These are phyloP conservation scores for Beris chalybata DNA, from an alignment of 2,888 invertebrate genomes.

Conservation along the genomic window DNA sequence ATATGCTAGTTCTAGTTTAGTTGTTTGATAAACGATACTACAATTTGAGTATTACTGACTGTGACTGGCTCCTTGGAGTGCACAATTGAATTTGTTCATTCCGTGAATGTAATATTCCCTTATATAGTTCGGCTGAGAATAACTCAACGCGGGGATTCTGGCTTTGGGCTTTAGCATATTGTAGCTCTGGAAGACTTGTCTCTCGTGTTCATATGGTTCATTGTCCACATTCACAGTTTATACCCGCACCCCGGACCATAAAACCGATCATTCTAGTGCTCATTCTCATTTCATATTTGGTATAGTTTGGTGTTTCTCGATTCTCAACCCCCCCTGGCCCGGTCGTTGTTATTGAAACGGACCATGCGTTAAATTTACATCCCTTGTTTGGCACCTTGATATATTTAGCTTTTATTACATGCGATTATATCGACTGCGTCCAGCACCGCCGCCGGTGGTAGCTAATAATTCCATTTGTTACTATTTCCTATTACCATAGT, in stretches of 20 bases:
- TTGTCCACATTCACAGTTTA: not conserved
- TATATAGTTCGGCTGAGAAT: slow-evolving; percentile 25
- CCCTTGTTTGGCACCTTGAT: slow-evolving; percentile 17
- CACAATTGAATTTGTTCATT: slow-evolving; percentile 38
- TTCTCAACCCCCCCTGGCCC: slow-evolving; percentile 17
- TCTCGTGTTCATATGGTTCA: slow-evolving; percentile 14
- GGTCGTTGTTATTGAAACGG: slow-evolving; percentile 20
- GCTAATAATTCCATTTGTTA: no score
- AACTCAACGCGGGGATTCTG: slow-evolving; percentile 5
- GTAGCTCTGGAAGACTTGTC: slow-evolving; percentile 26
- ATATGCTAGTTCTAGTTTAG: no score
- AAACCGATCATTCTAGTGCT: not conserved
- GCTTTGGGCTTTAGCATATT: not conserved
- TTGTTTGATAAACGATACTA: not conserved
- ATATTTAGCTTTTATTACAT: slow-evolving; percentile 15
- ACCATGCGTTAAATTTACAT: slow-evolving; percentile 30
- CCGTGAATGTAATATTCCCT: slow-evolving; percentile 31
- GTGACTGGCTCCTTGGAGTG: slow-evolving; percentile 24
- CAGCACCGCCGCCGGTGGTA: not conserved
- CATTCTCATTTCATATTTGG: slow-evolving; percentile 6
- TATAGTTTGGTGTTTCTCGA: not conserved
- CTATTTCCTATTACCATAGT: not conserved
- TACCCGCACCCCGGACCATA: not conserved
- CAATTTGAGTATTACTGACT: not conserved
- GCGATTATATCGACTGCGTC: slow-evolving; percentile 12